Evolutionary conservation across 2,113 vertebrate species (phyloP), one percentile per base, ranked within the genome.

Genomic region (Tamias sibiricus): DNA sequence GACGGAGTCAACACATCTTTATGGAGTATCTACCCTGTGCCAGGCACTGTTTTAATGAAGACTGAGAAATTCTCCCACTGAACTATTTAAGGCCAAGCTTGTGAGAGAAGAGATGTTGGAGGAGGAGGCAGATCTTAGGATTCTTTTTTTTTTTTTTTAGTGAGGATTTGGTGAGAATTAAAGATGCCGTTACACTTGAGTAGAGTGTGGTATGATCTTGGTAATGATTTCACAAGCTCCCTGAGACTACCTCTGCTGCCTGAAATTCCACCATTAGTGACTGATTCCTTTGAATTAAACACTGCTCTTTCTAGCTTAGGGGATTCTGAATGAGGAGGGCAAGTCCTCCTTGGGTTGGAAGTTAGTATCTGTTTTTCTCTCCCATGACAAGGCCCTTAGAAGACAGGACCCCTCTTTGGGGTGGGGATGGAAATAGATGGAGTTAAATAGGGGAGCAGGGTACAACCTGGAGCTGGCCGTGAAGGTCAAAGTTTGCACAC

Each of bases 261-360:
- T 87, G 62, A 87, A 80, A 87, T 88, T 52, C 44, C 35, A 59
- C 85, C 75, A 40, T 87, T 87, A 69, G 69, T 17, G 75, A 90
- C 9, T 71, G 59, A 87, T 54, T 93, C 44, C 80, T 94, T 80
- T 72, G 90, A 74, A 26, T 79, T 62, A 71, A 87, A 35, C 66
- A 5, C 52, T 49, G 44, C n/a, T 44, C 49, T 76, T 80, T 95
- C 52, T 54, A 66, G 84, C 40, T 57, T 59, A 87, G 87, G 35
- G 57, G 52, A n/a, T 52, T 10, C 57, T 4, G 26, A 84, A 30
- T 83, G n/a, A 83, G 83, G n/a, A 83, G 80, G 13, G 57, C 52
- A 35, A 88, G 68, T 30, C 81, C 54, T 84, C n/a, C 49, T 32
- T 74, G 68, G 57, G 11, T 54, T 94, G 42, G 40, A 77, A 74